Conservation (phyloP, 2,797 vertebrate species). For the Bovichtus diacanthus region DNA sequence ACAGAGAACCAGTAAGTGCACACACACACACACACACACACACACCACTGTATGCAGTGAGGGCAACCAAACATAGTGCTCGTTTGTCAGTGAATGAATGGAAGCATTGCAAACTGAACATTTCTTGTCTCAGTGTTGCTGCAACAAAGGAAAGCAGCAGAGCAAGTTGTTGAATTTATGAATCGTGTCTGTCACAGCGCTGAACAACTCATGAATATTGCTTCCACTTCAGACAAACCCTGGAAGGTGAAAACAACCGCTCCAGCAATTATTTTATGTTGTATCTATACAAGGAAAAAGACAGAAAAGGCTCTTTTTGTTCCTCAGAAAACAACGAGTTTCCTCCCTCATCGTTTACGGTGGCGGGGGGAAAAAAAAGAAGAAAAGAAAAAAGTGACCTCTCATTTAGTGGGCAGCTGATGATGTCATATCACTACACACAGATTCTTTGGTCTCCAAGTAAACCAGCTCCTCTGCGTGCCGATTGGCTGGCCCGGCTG, state of each 20-base stretch:
- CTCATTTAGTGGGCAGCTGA: constrained; percentile 84
- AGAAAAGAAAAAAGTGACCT: constrained; percentile 73
- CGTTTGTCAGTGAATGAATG: constrained; percentile 83
- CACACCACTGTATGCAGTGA: constrained; percentile 65
- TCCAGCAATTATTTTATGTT: constrained; percentile 7
- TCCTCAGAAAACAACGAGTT: constrained; percentile 56
- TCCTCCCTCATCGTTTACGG: constrained; percentile 56
- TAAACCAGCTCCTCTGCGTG: constrained; percentile 74
- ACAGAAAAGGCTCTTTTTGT: constrained; percentile 63
- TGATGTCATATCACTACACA: constrained; percentile 86
- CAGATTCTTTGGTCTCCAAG: constrained; percentile 85
- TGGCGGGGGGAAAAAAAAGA: constrained; percentile 27
- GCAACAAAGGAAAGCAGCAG: constrained; percentile 71
- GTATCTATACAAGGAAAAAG: not conserved
- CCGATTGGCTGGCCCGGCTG: constrained; percentile 79
- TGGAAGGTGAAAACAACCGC: constrained; percentile 8
- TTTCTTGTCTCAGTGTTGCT: constrained; percentile 69
- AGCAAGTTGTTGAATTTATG: constrained; percentile 64
- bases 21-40: constrained; percentile 63
- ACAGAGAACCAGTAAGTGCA: constrained; percentile 67
- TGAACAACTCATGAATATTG: constrained; percentile 45
- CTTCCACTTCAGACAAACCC: constrained; percentile 18
- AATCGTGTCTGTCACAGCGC: constrained; percentile 72
- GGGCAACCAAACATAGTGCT: constrained; percentile 76
- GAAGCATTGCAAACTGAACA: constrained; percentile 74